Conservation (phyloP, 2,888 invertebrate genomes). For the Syritta pipiens region DNA sequence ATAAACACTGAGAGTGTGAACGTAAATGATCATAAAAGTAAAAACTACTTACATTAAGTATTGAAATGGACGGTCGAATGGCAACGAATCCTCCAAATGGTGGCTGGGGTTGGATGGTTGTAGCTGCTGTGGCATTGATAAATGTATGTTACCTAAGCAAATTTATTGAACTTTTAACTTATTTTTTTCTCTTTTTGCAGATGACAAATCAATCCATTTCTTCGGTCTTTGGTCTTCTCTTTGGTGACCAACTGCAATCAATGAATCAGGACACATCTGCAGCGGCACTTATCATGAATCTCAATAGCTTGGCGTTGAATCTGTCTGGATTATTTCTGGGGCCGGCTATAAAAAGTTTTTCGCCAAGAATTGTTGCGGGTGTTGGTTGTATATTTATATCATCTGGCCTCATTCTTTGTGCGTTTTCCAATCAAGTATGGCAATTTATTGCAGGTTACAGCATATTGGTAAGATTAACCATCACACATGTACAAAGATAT, state of each 20-base stretch:
- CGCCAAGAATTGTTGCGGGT: constrained; percentile 81
- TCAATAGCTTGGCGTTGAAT: constrained; percentile 81
- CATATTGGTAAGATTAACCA: constrained; percentile 80
- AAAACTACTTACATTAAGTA: too few relatives aligned
- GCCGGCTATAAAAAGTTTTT: constrained; percentile 82
- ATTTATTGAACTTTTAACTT: too few relatives aligned
- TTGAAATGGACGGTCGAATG: constrained; percentile 31
- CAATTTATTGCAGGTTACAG: constrained; percentile 82
- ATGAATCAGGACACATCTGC: constrained; percentile 85
- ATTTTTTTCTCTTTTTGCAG: constrained; percentile 77
- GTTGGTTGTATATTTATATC: constrained; percentile 81
- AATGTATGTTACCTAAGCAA: constrained; percentile 85
- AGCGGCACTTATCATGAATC: constrained; percentile 84
- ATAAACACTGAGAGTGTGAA: too few relatives aligned
- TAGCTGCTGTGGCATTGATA: constrained; percentile 83
- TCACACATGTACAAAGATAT: background rate
- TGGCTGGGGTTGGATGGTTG: constrained; percentile 87
- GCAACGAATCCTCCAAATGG: constrained; percentile 81
- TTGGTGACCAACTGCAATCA: constrained; percentile 83
- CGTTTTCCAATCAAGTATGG: constrained; percentile 80
- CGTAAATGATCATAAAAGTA: too few relatives aligned
- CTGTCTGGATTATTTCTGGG: constrained; percentile 84
- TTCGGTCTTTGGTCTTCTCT: constrained; percentile 85
- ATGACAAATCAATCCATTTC: constrained; percentile 86
- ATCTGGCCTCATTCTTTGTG: constrained; percentile 81